Conservation (phyloP, 2,797 vertebrate species). For the Sebastes aleutianus region DNA sequence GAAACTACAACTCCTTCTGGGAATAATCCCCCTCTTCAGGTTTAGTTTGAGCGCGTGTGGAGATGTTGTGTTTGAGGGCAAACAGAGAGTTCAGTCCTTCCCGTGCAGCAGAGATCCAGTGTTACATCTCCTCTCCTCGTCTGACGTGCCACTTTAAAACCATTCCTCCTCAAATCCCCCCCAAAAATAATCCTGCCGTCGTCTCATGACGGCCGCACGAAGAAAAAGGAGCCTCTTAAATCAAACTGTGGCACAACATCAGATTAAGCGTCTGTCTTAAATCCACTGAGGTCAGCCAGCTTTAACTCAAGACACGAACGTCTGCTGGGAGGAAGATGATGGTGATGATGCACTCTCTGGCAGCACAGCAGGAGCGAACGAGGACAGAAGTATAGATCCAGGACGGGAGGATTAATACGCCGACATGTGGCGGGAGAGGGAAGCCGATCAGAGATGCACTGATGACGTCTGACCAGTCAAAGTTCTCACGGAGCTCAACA, state of each 20-base stretch:
- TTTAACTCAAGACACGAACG: constrained; percentile 15
- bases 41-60: neutral
- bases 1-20: neutral
- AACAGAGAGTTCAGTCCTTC: neutral
- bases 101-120: neutral
- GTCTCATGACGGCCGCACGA: neutral
- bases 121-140: neutral
- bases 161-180: constrained; percentile 4
- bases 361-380: neutral
- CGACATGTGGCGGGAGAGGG: neutral
- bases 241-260: constrained; percentile 26
- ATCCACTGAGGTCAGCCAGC: constrained; percentile 19
- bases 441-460: neutral
- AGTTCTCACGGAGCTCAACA: neutral
- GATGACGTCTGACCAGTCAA: neutral
- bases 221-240: constrained; percentile 4
- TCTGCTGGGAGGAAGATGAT: constrained; percentile 10
- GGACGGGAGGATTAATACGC: constrained; percentile 10
- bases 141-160: neutral
- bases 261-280: constrained; percentile 38
- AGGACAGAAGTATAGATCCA: constrained; percentile 5
- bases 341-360: neutral
- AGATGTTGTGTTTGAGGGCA: neutral
- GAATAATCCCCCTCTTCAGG: neutral
- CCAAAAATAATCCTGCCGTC: constrained; percentile 5